Percentiles rank a stretch among this genome's conserved stretches.
phyloP scores from a whole-genome alignment of 2,113 vertebrate genomes.

The Gavia stellata region DNA sequence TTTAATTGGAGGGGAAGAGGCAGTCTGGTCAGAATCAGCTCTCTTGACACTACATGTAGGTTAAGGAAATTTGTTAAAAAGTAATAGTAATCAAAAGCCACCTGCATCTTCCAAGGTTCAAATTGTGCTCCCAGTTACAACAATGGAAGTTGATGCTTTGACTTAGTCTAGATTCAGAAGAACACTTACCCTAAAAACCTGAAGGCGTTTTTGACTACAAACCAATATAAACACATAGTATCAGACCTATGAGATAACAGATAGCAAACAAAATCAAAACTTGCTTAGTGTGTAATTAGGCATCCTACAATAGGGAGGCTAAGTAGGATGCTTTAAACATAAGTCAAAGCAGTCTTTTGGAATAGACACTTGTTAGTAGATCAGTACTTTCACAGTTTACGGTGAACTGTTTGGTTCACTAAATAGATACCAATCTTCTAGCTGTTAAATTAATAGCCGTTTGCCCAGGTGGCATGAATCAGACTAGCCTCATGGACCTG shows the following conservation, averaged over 20 bases:
- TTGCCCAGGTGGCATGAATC: neutral
- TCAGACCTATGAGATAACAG: neutral
- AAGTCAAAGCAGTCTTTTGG: neutral
- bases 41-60: neutral
- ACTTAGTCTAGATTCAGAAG: neutral
- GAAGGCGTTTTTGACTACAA: neutral
- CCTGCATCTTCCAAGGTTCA: neutral
- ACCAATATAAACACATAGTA: neutral
- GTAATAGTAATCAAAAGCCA: neutral
- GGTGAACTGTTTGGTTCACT: neutral
- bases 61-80: neutral
- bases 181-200: neutral
- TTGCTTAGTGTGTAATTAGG: neutral
- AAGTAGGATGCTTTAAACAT: neutral
- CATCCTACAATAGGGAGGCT: neutral
- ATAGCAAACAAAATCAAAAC: neutral
- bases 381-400: neutral
- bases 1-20: neutral
- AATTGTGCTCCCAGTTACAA: neutral
- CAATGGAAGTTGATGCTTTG: accelerated
- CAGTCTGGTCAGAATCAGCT: neutral
- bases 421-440: neutral
- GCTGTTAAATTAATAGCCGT: neutral
- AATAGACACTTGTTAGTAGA: neutral
- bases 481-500: neutral